phyloP scores from a whole-genome alignment of 2,797 vertebrate genomes.

The Aeoliscus strigatus region DNA sequence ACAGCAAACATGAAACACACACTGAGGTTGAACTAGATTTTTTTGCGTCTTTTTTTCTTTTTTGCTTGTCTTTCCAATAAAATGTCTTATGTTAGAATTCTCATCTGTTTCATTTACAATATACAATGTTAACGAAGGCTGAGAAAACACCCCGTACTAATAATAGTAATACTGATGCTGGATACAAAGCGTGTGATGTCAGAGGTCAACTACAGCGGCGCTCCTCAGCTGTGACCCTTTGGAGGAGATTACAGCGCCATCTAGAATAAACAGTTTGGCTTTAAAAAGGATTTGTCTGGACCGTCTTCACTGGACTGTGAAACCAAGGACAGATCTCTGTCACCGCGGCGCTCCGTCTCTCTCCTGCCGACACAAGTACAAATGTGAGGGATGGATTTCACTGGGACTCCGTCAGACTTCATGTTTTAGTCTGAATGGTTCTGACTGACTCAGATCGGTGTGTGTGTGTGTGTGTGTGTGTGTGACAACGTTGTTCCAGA shows the following conservation, averaged over 20 bases:
- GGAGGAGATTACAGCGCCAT: constrained; percentile 86
- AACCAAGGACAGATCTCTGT: too few species aligned
- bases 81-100: constrained; percentile 92
- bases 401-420: too few species aligned
- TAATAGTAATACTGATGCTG: constrained; percentile 96
- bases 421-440: too few species aligned
- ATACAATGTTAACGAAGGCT: constrained; percentile 96
- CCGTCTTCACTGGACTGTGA: too few species aligned
- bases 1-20: constrained; percentile 92
- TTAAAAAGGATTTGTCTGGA: too few species aligned
- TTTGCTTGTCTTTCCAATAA: constrained; percentile 79
- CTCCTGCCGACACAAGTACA: too few species aligned
- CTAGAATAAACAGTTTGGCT: constrained; percentile 77
- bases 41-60: constrained; percentile 65
- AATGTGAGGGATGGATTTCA: too few species aligned
- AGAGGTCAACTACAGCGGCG: constrained; percentile 82
- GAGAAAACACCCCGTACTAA: constrained; percentile 92
- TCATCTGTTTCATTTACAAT: constrained; percentile 98
- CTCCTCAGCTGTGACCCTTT: constrained; percentile 79
- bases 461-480: too few species aligned
- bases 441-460: too few species aligned
- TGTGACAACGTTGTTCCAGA: too few species aligned
- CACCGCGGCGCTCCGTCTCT: too few species aligned
- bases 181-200: constrained; percentile 80
- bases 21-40: constrained; percentile 90